phyloP scores from a whole-genome alignment of 2,888 invertebrate genomes.

The Oscheius onirici region DNA sequence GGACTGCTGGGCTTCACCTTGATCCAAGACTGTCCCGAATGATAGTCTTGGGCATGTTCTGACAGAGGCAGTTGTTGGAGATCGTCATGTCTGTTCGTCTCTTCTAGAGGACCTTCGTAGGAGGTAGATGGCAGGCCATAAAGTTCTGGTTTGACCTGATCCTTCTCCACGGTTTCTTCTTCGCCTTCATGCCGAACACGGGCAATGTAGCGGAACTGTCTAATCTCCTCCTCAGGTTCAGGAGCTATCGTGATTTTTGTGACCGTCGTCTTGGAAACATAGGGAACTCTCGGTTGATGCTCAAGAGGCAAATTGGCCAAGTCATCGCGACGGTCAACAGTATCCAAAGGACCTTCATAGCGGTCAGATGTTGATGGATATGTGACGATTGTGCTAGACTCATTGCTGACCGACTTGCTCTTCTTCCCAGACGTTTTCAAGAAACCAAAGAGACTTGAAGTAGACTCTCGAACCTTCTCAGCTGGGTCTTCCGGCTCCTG shows the following conservation, averaged over 20 bases:
- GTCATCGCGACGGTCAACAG: constrained; percentile 8
- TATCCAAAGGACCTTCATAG: constrained; percentile 10
- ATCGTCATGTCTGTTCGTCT: constrained; percentile 19
- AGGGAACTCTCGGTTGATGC: background rate
- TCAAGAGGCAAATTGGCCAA: constrained; percentile 7
- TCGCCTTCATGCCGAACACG: constrained; percentile 38
- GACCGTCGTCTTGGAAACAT: too few species aligned
- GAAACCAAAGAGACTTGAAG: constrained; percentile 5
- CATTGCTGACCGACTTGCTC: background rate
- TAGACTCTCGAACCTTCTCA: background rate
- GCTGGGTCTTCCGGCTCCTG: constrained; percentile 5
- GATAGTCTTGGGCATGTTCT: constrained; percentile 28
- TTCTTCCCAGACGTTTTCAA: too few species aligned
- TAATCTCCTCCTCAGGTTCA: constrained; percentile 14
- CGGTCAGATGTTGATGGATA: background rate
- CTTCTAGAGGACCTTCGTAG: constrained; percentile 34
- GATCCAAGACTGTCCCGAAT: constrained; percentile 26
- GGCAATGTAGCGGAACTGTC: constrained; percentile 33
- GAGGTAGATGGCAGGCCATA: background rate
- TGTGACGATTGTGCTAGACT: background rate
- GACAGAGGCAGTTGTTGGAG: too few species aligned
- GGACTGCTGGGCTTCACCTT: background rate
- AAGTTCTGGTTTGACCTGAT: too few species aligned
- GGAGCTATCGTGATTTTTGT: background rate
- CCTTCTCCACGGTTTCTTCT: constrained; percentile 34